These are phyloP conservation scores for Lichenostomus cassidix DNA, from an alignment of 2,113 vertebrate genomes.

Conservation along the genomic window DNA sequence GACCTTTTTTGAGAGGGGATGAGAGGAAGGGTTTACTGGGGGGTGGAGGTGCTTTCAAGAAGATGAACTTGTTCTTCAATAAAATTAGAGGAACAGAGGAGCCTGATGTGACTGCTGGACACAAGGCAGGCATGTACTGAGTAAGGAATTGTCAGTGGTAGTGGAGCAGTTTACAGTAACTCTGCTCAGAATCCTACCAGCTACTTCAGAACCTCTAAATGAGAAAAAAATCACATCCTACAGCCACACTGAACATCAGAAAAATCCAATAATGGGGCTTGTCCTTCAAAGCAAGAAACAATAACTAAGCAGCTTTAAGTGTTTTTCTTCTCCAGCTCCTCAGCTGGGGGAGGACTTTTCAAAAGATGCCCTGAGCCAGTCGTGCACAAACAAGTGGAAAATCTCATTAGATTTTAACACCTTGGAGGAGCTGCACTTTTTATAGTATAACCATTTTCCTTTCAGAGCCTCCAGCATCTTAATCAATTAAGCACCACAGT, in stretches of 20 bases:
- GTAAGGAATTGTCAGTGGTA: not conserved
- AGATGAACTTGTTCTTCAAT: not conserved
- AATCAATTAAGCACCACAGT: constrained; percentile 17
- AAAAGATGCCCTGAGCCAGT: not conserved
- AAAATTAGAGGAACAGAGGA: not conserved
- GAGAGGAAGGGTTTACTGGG: not conserved
- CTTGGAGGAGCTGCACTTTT: not conserved
- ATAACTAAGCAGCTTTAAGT: not conserved
- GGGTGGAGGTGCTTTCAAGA: not conserved
- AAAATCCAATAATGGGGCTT: not conserved
- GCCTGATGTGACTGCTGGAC: not conserved
- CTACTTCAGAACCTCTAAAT: not conserved
- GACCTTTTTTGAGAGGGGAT: not conserved
- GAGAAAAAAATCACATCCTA: rapidly evolving
- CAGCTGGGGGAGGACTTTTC: not conserved
- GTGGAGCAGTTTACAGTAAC: not conserved
- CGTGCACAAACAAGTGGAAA: constrained; percentile 21
- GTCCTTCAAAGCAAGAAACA: not conserved
- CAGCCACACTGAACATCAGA: not conserved
- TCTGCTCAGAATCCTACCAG: not conserved
- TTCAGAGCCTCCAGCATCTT: not conserved
- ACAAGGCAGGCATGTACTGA: not conserved
- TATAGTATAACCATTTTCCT: not conserved
- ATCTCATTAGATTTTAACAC: constrained; percentile 59
- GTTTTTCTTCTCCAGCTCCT: not conserved